Percentiles rank a stretch among this genome's conserved stretches.
phyloP scores from a whole-genome alignment of 2,113 vertebrate genomes.

The Setophaga petechia region DNA sequence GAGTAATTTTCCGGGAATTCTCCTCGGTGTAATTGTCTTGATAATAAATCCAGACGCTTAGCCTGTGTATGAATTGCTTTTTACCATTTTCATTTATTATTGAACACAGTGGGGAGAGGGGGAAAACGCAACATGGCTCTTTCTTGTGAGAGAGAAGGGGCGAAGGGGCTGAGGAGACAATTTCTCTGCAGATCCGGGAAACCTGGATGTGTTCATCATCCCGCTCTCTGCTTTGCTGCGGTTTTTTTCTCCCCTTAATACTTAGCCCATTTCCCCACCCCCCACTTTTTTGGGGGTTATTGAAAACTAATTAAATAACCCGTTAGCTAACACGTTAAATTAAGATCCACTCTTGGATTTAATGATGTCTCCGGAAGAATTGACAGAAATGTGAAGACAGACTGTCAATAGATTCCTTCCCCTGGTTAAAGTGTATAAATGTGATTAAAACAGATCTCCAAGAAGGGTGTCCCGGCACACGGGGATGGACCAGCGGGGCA shows the following conservation, averaged over 20 bases:
- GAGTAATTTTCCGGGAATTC: slow-evolving; percentile 57
- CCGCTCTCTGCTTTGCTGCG: not conserved
- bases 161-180: slow-evolving; percentile 10
- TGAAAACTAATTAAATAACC: slow-evolving; percentile 70
- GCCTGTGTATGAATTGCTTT: slow-evolving; percentile 42
- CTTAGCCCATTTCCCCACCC: not conserved
- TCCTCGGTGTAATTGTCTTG: slow-evolving; percentile 52
- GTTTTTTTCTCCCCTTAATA: not conserved
- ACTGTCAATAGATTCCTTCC: slow-evolving; percentile 64
- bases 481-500: not conserved
- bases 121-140: slow-evolving; percentile 47
- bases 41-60: slow-evolving; percentile 46
- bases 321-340: slow-evolving; percentile 66
- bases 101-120: slow-evolving; percentile 65
- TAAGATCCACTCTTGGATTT: slow-evolving; percentile 70
- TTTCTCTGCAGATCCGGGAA: slow-evolving; percentile 63
- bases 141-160: slow-evolving; percentile 54
- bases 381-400: slow-evolving; percentile 68
- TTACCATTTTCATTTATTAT: slow-evolving; percentile 61
- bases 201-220: not conserved
- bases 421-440: slow-evolving; percentile 51
- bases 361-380: slow-evolving; percentile 71
- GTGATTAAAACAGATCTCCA: slow-evolving; percentile 66
- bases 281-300: not conserved
- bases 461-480: not conserved